Conservation (phyloP, 2,797 vertebrate genomes). For the Coreius guichenoti region DNA sequence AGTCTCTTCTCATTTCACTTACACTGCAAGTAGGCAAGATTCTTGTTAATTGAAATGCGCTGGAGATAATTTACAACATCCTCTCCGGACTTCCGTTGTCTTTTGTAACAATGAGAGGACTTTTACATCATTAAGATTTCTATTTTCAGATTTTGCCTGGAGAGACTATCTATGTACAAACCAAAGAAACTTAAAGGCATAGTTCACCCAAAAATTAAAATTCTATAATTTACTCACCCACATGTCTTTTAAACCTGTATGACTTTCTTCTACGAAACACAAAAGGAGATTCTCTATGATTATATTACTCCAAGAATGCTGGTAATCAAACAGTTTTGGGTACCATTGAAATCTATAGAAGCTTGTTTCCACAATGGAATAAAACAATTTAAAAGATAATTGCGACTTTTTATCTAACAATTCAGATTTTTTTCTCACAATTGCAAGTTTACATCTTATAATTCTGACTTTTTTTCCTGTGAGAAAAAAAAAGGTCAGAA, state of each 20-base stretch:
- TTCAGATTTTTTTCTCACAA: too few species aligned
- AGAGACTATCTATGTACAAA: not conserved
- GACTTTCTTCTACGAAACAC: not conserved
- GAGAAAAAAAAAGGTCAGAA: too few species aligned
- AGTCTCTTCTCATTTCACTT: not conserved
- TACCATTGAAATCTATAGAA: not conserved
- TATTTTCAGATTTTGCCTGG: too few species aligned
- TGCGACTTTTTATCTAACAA: too few species aligned
- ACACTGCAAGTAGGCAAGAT: not conserved
- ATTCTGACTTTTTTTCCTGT: too few species aligned
- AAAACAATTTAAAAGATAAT: too few species aligned
- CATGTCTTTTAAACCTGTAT: not conserved
- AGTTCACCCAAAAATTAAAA: not conserved
- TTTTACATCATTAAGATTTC: not conserved
- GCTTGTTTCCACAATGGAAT: too few species aligned
- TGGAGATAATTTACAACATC: not conserved
- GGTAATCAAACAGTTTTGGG: not conserved
- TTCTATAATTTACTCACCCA: not conserved
- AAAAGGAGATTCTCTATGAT: not conserved
- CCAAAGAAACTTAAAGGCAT: not conserved
- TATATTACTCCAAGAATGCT: not conserved
- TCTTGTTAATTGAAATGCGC: not conserved
- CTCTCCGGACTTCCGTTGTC: not conserved
- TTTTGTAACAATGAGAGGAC: not conserved
- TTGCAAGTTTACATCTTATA: too few species aligned